A percentile compares a stretch with the other conserved stretches of the same genome.
phyloP scores from a whole-genome alignment of 2,888 invertebrate genomes.

The Chrysolina americana region DNA sequence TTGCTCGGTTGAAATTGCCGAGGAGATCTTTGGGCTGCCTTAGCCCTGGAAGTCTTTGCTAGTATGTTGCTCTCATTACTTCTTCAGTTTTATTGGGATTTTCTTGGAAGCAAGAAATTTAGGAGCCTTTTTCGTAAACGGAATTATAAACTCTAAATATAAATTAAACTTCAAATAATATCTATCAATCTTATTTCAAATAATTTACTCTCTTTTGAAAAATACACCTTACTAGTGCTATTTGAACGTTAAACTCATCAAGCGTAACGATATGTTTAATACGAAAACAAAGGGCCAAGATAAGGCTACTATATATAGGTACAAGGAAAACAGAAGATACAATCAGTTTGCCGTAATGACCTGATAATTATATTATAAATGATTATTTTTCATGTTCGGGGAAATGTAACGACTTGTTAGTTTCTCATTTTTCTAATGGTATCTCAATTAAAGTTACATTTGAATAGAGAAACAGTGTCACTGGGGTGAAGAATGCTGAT shows the following conservation, averaged over 20 bases:
- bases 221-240: background rate
- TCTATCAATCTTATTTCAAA: too few relatives aligned
- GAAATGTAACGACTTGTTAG: constrained; percentile 58
- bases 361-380: constrained; percentile 66
- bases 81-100: too few relatives aligned
- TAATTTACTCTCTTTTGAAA: too few relatives aligned
- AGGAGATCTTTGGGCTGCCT: too few relatives aligned
- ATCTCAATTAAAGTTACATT: constrained; percentile 53
- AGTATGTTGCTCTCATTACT: too few relatives aligned
- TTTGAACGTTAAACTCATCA: background rate
- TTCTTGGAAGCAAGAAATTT: too few relatives aligned
- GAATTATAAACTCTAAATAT: too few relatives aligned
- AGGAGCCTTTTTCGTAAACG: too few relatives aligned
- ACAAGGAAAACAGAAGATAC: constrained; percentile 38
- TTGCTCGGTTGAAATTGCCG: too few relatives aligned
- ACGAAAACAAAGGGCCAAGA: constrained; percentile 35
- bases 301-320: constrained; percentile 11
- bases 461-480: constrained; percentile 36
- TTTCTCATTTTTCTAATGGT: constrained; percentile 58
- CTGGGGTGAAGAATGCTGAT: constrained; percentile 20
- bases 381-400: constrained; percentile 64
- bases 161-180: too few relatives aligned
- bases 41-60: too few relatives aligned
- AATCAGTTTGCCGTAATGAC: constrained; percentile 56
- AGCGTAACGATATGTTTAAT: constrained; percentile 18